Evolutionary conservation across 2,888 invertebrate genomes (phyloP), one percentile per base, ranked within the genome.

Genomic region (Chrysodeixis includens): DNA sequence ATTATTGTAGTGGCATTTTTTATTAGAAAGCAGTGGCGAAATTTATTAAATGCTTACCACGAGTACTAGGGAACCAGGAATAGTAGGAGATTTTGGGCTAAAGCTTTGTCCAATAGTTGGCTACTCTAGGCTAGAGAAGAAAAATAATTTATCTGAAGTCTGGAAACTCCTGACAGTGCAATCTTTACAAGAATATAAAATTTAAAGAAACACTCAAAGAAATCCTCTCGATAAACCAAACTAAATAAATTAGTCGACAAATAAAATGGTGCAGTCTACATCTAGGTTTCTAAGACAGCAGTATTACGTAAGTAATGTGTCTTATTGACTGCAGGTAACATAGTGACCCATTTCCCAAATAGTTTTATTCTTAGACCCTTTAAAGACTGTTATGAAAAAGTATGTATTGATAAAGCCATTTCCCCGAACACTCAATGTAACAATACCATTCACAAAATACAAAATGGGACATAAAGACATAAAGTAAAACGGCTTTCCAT

Each of bases 301-400:
- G 14, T 52, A 32, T 52, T 52, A 71, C n/a, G 30, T 56, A 62
- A 40, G n/a, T 32, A 22, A 22, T 44, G n/a, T 56, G 40, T 26
- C 30, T n/a, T 57, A 66, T 49, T 66, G 53, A 22, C n/a, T 1
- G 30, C 18, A 32, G 32, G 53, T 44, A 60, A 56, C 22, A 18
- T 30, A 7, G 20, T 66, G 73, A 73, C 73, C 59, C 60, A 60
- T 54, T 60, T 66, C 49, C 40, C 40, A 1, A 30, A 26, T 16
- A 32, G 26, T 1, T 30, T 22, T 56, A 10, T 10, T 10, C 10
- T 32, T 32, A 32, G 32, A 10, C 10, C 32, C 10, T 32, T 32
- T 9, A 3, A 10, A 32, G 32, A 32, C 32, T 32, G 10, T 9
- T 3, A 32, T 32, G 10, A 32, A 40, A 7, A 40, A 40, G 5